Evolutionary conservation across 2,888 invertebrate genomes (phyloP).

Genomic region (Diarsia rubi): DNA sequence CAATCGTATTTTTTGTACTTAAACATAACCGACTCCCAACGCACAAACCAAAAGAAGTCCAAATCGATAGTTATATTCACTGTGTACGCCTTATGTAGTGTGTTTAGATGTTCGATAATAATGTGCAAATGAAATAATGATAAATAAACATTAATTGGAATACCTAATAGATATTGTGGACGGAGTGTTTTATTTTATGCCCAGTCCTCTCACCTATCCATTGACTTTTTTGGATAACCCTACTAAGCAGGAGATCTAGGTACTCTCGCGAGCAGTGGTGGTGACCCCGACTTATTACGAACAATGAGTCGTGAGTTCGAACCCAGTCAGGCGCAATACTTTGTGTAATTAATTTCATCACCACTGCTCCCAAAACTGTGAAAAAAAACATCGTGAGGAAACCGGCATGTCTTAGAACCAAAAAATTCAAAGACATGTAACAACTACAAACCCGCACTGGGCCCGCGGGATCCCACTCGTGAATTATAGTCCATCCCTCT

Average conservation of each 20-base stretch:
- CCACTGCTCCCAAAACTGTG: too few species aligned
- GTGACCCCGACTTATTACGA: too few species aligned
- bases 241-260: not conserved
- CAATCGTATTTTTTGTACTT: not conserved
- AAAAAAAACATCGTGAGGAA: too few species aligned
- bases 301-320: too few species aligned
- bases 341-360: too few species aligned
- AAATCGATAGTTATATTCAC: constrained; percentile 39
- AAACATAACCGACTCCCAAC: constrained; percentile 35
- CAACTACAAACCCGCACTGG: too few species aligned
- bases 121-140: constrained; percentile 78
- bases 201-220: not conserved
- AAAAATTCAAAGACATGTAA: too few species aligned
- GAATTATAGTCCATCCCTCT: too few species aligned
- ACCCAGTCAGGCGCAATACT: too few species aligned
- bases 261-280: not conserved
- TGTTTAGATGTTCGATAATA: constrained; percentile 70
- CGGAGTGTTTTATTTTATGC: constrained; percentile 74
- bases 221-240: not conserved
- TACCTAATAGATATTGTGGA: constrained; percentile 84
- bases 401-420: too few species aligned
- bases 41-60: constrained; percentile 55
- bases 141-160: constrained; percentile 79
- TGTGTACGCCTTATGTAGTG: constrained; percentile 33
- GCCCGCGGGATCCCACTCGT: too few species aligned